Evolutionary conservation across 2,113 vertebrate genomes (phyloP), one percentile per base, ranked within the genome.

Genomic region (Motacilla tschutschensis): DNA sequence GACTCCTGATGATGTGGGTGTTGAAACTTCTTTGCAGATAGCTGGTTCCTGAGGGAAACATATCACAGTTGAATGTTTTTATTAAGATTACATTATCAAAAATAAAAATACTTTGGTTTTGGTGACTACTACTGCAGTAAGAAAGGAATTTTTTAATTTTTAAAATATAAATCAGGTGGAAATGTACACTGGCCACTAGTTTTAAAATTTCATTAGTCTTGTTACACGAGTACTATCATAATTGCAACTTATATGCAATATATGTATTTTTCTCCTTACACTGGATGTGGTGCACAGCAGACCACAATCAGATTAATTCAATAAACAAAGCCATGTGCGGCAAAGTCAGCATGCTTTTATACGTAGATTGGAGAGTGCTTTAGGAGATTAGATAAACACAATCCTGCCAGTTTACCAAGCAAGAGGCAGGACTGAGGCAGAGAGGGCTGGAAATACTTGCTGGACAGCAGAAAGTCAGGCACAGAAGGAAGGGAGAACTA

Each of bases 51-150:
- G 12, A 22, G 73, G 66, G 43, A 92, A 87, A 64, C 14, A 13
- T 83, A 85, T 89, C 73, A 8, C 29, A 54, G 65, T 11, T 83
- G n/a, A 83, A 62, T 91, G 80, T 89, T 92, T 92, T 91, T 58
- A 28, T 82, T 89, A 62, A 72, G 88, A 91, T 95, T 91, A 81
- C 35, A 7, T 72, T 89, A 81, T 93, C 85, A 85, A 65, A 79
- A 87, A 78, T 40, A 78, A 91, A 85, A 46, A 64, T 22, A 78
- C 84, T 83, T 66, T 69, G 46, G 54, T 2, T 57, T 88, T 43
- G 24, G 47, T 62, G 50, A 16, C 36, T 71, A 9, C 65, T 75
- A 67, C 40, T 9, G 3, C 31, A 24, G 54, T 53, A 40, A 33
- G 67, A 80, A 74, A 3, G 2, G 33, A 46, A n/a, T 47, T 18